phyloP scores from a whole-genome alignment of 2,888 invertebrate species.

The Agapostemon virescens region DNA sequence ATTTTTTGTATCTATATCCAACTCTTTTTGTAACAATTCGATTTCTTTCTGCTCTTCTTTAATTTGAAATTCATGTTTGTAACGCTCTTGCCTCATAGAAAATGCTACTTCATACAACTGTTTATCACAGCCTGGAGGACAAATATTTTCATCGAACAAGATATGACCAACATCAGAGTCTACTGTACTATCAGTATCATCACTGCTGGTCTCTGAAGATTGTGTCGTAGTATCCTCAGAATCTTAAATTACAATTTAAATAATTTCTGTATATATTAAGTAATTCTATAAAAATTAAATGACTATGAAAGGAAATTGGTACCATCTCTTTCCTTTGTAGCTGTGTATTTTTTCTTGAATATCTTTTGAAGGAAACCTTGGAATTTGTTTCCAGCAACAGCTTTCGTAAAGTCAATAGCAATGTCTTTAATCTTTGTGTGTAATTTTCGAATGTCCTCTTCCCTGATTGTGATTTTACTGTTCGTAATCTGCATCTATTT shows the following conservation, averaged over 20 bases:
- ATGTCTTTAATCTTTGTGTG: slow-evolving; percentile 81
- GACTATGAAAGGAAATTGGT: slow-evolving; percentile 42
- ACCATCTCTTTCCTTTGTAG: slow-evolving; percentile 84
- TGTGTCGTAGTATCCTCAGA: slow-evolving; percentile 77
- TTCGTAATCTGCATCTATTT: slow-evolving; percentile 65
- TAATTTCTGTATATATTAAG: not conserved
- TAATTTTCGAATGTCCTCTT: slow-evolving; percentile 79
- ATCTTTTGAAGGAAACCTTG: slow-evolving; percentile 89
- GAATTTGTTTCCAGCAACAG: slow-evolving; percentile 88
- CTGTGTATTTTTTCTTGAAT: slow-evolving; percentile 91
- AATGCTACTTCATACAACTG: slow-evolving; percentile 87
- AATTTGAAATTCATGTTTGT: slow-evolving; percentile 82
- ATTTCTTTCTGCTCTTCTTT: slow-evolving; percentile 83
- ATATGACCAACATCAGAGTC: slow-evolving; percentile 86
- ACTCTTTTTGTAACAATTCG: slow-evolving; percentile 83
- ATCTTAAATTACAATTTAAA: slow-evolving; percentile 32
- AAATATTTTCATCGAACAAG: slow-evolving; percentile 86
- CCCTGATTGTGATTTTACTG: slow-evolving; percentile 81
- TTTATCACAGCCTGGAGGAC: slow-evolving; percentile 87
- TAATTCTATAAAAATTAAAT: slow-evolving; percentile 1
- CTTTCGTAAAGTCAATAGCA: slow-evolving; percentile 83
- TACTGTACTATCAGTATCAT: slow-evolving; percentile 83
- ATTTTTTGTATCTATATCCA: slow-evolving; percentile 83
- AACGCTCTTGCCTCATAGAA: slow-evolving; percentile 84
- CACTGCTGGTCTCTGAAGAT: slow-evolving; percentile 77